Evolutionary conservation across 2,888 invertebrate genomes (phyloP).

Genomic region (Abscondita cerata): DNA sequence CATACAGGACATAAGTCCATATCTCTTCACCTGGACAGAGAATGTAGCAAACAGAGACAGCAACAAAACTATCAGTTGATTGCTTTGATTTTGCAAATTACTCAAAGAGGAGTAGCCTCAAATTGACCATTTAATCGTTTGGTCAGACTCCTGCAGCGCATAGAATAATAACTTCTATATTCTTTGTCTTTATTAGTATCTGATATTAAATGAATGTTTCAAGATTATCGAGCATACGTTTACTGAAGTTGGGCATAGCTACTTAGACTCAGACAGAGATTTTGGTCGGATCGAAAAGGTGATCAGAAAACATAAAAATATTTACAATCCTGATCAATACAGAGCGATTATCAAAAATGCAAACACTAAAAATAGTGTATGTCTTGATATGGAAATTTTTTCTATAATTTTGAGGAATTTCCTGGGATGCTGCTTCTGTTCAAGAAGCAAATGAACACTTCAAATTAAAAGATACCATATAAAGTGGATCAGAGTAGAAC

Average conservation of each 20-base stretch:
- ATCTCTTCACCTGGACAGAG: too few species aligned
- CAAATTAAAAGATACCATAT: not conserved
- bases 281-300: constrained; percentile 5
- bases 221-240: not conserved
- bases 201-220: not conserved
- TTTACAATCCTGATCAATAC: not conserved
- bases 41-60: not conserved
- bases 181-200: not conserved
- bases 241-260: constrained; percentile 1
- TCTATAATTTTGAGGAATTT: not conserved
- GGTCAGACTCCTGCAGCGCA: not conserved
- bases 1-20: not conserved
- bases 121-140: not conserved
- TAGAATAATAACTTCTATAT: constrained; percentile 9
- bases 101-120: not conserved
- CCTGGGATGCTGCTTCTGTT: not conserved
- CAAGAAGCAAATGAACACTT: not conserved
- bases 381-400: not conserved
- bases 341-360: not conserved
- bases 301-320: not conserved
- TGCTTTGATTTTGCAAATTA: not conserved
- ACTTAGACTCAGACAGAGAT: not conserved
- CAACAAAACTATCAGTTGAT: not conserved
- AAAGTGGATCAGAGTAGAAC: constrained; percentile 5
- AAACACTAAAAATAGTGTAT: not conserved